Conservation (phyloP, 2,888 invertebrate genomes). For the Nemotelus nigrinus region DNA sequence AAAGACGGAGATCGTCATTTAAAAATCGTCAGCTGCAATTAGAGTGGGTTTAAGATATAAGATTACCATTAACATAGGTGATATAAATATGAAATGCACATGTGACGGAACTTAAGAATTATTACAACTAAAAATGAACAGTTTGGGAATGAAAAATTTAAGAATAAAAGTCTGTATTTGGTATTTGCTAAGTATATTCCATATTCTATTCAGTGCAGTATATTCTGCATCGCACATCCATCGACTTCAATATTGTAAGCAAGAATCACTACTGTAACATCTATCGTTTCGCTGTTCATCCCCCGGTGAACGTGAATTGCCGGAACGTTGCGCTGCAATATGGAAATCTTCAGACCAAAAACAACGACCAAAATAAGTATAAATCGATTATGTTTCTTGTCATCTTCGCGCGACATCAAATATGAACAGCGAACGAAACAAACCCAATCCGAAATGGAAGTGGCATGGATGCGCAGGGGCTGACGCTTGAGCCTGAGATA, state of each 20-base stretch:
- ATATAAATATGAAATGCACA: too few relatives aligned
- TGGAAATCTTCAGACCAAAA: slow-evolving; percentile 27
- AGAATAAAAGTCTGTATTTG: too few relatives aligned
- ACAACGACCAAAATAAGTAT: slow-evolving; percentile 25
- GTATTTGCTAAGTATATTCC: too few relatives aligned
- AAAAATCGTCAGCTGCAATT: too few relatives aligned
- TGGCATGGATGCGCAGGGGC: background rate
- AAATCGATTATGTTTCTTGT: slow-evolving; percentile 44
- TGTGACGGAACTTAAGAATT: too few relatives aligned
- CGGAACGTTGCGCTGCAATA: slow-evolving; percentile 4
- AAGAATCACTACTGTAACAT: slow-evolving; percentile 9
- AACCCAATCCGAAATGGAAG: slow-evolving; percentile 19
- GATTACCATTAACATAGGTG: too few relatives aligned
- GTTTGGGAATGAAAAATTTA: too few relatives aligned
- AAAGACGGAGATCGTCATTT: too few relatives aligned
- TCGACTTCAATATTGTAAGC: slow-evolving; percentile 1
- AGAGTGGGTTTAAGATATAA: too few relatives aligned
- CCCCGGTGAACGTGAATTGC: slow-evolving; percentile 3
- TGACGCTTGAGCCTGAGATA: background rate
- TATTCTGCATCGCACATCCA: too few relatives aligned
- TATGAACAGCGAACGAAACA: slow-evolving; percentile 16
- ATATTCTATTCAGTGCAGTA: too few relatives aligned
- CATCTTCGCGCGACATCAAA: slow-evolving; percentile 41
- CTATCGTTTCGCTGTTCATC: background rate
- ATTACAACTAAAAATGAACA: too few relatives aligned